phyloP scores from a whole-genome alignment of 2,888 invertebrate genomes.

The Athripsodes cinereus region DNA sequence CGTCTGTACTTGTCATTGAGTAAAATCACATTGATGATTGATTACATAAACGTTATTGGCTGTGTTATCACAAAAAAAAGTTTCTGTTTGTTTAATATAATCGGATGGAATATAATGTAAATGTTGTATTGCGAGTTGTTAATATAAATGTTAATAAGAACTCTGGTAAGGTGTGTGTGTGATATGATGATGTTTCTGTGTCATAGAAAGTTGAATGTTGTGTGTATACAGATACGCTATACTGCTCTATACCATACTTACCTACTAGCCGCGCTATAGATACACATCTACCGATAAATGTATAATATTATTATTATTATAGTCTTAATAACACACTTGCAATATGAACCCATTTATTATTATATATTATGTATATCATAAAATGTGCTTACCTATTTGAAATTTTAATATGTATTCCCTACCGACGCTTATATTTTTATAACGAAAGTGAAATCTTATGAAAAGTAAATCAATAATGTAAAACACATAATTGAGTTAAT shows the following conservation, averaged over 20 bases:
- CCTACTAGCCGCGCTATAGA: too few species aligned
- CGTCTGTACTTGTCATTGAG: conserved; percentile 5
- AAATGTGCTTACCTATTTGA: conserved; percentile 10
- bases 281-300: too few species aligned
- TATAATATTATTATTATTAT: not conserved
- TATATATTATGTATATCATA: not conserved
- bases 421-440: conserved; percentile 13
- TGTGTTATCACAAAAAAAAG: conserved; percentile 3
- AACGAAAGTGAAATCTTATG: conserved; percentile 26
- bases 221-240: conserved; percentile 6
- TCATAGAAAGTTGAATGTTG: conserved; percentile 20
- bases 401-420: conserved; percentile 19
- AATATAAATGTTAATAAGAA: conserved; percentile 1
- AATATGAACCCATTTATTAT: not conserved
- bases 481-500: not conserved
- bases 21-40: conserved; percentile 22
- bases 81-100: not conserved
- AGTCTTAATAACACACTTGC: not conserved
- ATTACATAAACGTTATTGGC: conserved; percentile 22
- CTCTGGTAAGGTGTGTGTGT: conserved; percentile 1
- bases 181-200: conserved; percentile 12
- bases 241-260: too few species aligned
- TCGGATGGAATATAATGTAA: not conserved
- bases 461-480: conserved; percentile 12
- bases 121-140: not conserved